Evolutionary conservation across 1,140 invertebrate species (phyloP), one percentile per base, ranked within the genome.

Genomic region (Drosophila repletoides): DNA sequence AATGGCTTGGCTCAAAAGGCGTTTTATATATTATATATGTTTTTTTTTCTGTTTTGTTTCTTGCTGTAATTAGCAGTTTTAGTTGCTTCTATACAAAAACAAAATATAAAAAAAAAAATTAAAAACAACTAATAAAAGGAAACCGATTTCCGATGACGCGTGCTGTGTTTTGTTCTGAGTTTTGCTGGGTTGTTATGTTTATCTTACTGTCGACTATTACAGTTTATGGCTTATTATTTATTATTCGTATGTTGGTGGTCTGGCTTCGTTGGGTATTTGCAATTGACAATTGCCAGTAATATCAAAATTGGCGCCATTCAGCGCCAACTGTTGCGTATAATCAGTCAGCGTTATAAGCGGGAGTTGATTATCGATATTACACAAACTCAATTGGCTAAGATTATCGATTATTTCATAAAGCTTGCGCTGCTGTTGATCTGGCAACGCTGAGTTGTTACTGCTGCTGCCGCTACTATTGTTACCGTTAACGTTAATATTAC

Each of bases 381-480:
- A 48, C 45, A 89, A 55, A 21, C 76, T 75, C 29, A 89, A 64
- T 22, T 88, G 64, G 38, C 69, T 80, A 22, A 89, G 59, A 45
- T 89, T 89, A 63, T 89, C 88, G 41, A 89, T 89, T 17, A 89
- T 73, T 46, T 87, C 77, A 66, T 84, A 86, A 0, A 89, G 45
- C n/a, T 79, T 68, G 10, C 70, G 79, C 19, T 68, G 67, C 31
- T 53, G 17, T 2, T 61, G 43, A 15, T 66, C 31, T 33, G 34
- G 19, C 31, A 17, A 17, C 10, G n/a, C 17, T 52, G 61, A 14
- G 49, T 26, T 73, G 24, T 15, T 49, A 38, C n/a, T 43, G n/a
- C 26, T 33, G 53, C 21, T 36, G 34, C 19, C 40, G 33, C 6
- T 52, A 12, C 6, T 52, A 12, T 22, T 60, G 4, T 2, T 34